Evolutionary conservation across 2,113 vertebrate genomes (phyloP), one percentile per base, ranked within the genome.

Genomic region (Eudyptes chrysolophus): DNA sequence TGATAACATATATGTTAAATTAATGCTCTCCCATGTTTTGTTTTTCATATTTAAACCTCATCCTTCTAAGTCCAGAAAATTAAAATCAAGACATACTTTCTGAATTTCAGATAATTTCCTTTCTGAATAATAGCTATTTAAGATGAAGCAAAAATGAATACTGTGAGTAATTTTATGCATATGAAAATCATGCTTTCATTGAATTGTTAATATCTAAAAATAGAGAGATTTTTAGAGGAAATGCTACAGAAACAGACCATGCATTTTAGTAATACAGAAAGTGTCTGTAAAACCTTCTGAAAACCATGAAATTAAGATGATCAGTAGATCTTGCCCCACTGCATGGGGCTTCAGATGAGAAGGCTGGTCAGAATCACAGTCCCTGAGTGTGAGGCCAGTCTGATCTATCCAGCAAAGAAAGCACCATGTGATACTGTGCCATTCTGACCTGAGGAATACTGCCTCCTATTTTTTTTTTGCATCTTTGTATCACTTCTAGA

Each of bases 81-180:
- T 92, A 94, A 94, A 82, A 92, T 92, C 64, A 82, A 86, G 42
- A 66, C 21, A 69, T 87, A 76, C 16, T 86, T 92, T 77, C 34
- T 78, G 77, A 93, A 87, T 96, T 93, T 88, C 71, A 87, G 75
- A 84, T 86, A 88, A 94, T 94, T 92, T 90, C 62, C 34, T 61
- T 86, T 87, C 54, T 22, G 27, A 74, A 94, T 90, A 70, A 78
- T 9, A 79, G 54, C 30, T 94, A 62, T 86, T 92, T 87, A 74
- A 95, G 32, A 92, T 36, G 22, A 96, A 94, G 49, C 18, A 91
- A 95, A 95, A 92, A 74, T 57, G 9, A 95, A 95, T 42, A 42
- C n/a, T 44, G 40, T 75, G 82, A 89, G 82, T 92, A 94, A 94
- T 92, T 90, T 89, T 70, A 88, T 84, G 65, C 27, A 87, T 54